Evolutionary conservation across 2,888 invertebrate genomes (phyloP), one percentile per base, ranked within the genome.

Genomic region (Dasysyrphus tricinctus): DNA sequence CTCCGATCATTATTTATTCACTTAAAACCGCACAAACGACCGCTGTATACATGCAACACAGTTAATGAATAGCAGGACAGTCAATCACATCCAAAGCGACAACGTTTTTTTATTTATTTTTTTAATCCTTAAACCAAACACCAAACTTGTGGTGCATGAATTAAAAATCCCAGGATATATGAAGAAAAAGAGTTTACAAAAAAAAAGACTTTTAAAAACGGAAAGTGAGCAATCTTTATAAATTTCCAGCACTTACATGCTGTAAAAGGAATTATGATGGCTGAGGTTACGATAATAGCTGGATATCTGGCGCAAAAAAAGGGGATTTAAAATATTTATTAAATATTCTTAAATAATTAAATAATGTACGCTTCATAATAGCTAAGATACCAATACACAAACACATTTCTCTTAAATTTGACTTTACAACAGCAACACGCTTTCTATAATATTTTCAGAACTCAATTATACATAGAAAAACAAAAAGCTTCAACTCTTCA

Each of bases 1-100:
- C 84, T 39, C 80, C 75, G 57, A 78, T 76, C 76, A 85, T 85
- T 80, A 85, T 85, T 77, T 80, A 85, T 85, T 85, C 80, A 85
- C 77, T 80, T 77, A 69, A 57, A 61, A 85, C 56, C 80, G 49
- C 69, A 67, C 47, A 69, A 24, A 37, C 44, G 75, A 70, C 56
- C 72, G 29, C 47, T 34, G 34, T 24, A 47, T 11, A 59, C 29
- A 39, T 6, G 44, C n/a, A 57, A 24, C 29, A 49, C 63, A 83
- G 83, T 84, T 65, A 84, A 72, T 80, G 65, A 84, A 84, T 76
- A 76, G 70, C 83, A 72, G 39, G 83, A 72, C 75, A 80, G 84
- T 80, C 80, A 80, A 80, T 84, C 75, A 65, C 70, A 84, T 49
- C 54, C 61, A 59, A 65, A 56, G 77, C 32, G 54, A 14, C 59